Conservation (phyloP, 2,113 vertebrate genomes). For the Rostratula benghalensis region DNA sequence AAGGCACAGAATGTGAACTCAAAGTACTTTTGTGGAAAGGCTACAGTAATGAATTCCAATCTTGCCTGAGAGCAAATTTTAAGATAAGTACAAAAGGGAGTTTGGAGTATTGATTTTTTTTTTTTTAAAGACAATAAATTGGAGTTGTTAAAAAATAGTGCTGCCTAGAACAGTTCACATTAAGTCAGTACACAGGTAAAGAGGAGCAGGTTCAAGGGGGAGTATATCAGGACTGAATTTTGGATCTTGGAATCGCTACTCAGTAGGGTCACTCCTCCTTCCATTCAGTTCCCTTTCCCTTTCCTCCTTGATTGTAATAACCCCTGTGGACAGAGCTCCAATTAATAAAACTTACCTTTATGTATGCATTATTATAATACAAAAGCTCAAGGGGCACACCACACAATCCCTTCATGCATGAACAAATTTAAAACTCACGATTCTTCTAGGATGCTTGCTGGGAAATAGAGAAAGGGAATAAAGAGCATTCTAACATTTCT, state of each 20-base stretch:
- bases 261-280: not conserved
- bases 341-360: slow-evolving; percentile 69
- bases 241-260: not conserved
- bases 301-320: not conserved
- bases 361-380: slow-evolving; percentile 65
- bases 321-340: slow-evolving; percentile 46
- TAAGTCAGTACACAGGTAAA: slow-evolving; percentile 29
- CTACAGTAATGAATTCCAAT: slow-evolving; percentile 44
- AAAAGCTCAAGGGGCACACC: slow-evolving; percentile 39
- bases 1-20: slow-evolving; percentile 16
- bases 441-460: slow-evolving; percentile 42
- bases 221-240: not conserved
- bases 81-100: slow-evolving; percentile 41
- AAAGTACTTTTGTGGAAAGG: slow-evolving; percentile 7
- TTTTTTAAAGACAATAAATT: slow-evolving; percentile 43
- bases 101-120: slow-evolving; percentile 54
- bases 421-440: slow-evolving; percentile 46
- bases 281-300: not conserved
- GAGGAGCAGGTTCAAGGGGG: not conserved
- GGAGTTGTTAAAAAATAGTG: slow-evolving; percentile 62
- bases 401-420: slow-evolving; percentile 46
- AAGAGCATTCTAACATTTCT: slow-evolving; percentile 41
- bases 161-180: slow-evolving; percentile 45
- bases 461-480: slow-evolving; percentile 46
- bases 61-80: slow-evolving; percentile 59